Base-by-base conservation (phyloP, 2,797 vertebrate genomes). In the Scleropages formosus region DNA sequence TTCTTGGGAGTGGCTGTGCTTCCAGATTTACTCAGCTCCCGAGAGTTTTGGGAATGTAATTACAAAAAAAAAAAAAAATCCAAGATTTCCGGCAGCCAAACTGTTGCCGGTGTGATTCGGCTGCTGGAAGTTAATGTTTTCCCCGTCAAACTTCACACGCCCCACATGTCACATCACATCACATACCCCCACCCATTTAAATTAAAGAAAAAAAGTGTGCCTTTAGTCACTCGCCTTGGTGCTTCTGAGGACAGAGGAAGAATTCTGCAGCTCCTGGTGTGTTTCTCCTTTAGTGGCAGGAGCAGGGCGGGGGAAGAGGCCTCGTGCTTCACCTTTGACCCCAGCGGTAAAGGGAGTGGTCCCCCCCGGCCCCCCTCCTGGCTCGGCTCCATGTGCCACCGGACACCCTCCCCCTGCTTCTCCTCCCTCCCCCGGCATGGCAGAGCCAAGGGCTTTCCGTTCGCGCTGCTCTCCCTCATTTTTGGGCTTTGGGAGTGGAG, bases 251-350 rank as follows among this genome's bases (percentile, higher is more conserved):
- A 81, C 72, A 80, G 84, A 10, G 82, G 88, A 82, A 81, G 84
- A 0, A 88, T 77, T 90, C 88, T 87, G 85, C 80, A 78, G 80
- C 39, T 63, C 59, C 18, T 56, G 11, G 7, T 73, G 16, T n/a
- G 59, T 59, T 22, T 84, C 80, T 51, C 70, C 58, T 56, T 26
- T 58, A 20, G 71, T 15, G 56, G 56, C 87, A 87, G 84, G 78
- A 85, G 87, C 84, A 79, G 85, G 31, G 47, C 49, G 39, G 20
- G 86, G 88, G 82, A 85, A 86, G 86, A 77, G 86, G 78, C 74
- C 86, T 83, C 81, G 81, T 81, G 82, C 86, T 87, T 88, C 88
- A 92, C 92, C 89, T 91, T 89, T 91, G 87, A 89, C 89, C 89
- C 87, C 83, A 12, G 9, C 53, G 11, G 53, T 56, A 18, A 18